Evolutionary conservation across 2,113 vertebrate species (phyloP), one percentile per base, ranked within the genome.

Genomic region (Bubalus kerabau): DNA sequence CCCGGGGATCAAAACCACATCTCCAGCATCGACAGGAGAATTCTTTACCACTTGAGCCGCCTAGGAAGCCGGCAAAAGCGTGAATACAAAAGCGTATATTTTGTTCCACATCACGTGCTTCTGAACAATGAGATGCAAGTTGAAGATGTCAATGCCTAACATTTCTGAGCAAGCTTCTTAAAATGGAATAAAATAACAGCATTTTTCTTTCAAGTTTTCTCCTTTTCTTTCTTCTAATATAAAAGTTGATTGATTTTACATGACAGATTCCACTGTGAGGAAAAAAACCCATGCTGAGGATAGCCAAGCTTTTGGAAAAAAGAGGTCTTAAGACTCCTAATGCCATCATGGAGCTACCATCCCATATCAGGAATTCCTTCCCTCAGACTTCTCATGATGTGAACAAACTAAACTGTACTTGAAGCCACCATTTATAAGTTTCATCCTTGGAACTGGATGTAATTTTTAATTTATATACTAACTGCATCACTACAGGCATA

Each of bases 51-150:
- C 3, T 14, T 76, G 40, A 43, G 36, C 36, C 36, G 14, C 23
- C 21, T 14, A 24, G 24, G 40, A 76, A 43, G 71, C 6, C 0
- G 0, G 40, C 6, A 76, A 80, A 83, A 90, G 13, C 2, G 1
- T 48, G 10, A 87, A 60, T 48, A 74, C 15, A 83, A 81, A 82
- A 83, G 54, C 14, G 0, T 40, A 32, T 85, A 48, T 16, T 96
- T 36, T 60, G 15, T 48, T 0, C 5, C 23, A 48, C 21, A 32
- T 71, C 17, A 78, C 6, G 6, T 74, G 50, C 50, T 90, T 87
- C 21, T 64, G 56, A 83, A 59, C 13, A 88, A 30, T 86, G 48
- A 81, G 28, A 91, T 85, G 0, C 32, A 59, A 87, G 48, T 17
- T 3, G 14, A 87, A 67, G 50, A 50, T 36, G 4, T 30, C 43